Base-by-base conservation (phyloP, 2,113 vertebrate species). In the Ascaphus truei region DNA sequence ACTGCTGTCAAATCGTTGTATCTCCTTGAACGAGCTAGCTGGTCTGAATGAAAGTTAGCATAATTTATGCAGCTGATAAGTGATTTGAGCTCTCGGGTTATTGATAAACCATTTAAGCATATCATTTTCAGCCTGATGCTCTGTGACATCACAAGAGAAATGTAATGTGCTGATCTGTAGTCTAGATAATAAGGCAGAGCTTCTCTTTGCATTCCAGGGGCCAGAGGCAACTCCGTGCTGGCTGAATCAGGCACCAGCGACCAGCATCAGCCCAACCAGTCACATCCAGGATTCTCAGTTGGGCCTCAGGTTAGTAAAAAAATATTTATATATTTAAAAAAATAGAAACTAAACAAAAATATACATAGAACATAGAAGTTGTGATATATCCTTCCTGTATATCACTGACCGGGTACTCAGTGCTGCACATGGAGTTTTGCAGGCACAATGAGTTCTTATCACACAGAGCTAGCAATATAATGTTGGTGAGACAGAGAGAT, bases 251-350 rank as follows among this genome's bases (percentile, higher is more conserved):
- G 90, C 80, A 89, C 93, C 43, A 86, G 91, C 60, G 95, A 98
- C 65, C 94, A 93, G 75, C 92, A 92, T 77, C 93, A 92, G 23
- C 80, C 92, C 64, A 84, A 86, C 71, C 94, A 96, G 82, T 82
- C 92, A 37, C 96, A 97, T 71, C 90, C 92, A 13, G 74, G 90
- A 0, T 99, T 94, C 77, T 84, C 93, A 1, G 87, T 97, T 76
- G 97, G 94, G 73, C 93, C 93, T 76, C 97, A 99, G 95, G 97
- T 99, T 64, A 18, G 58, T 61, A 26, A 60, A 27, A n/a, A 41
- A 41, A 23, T 36, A 29, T 61, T 9, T 11, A 29, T 29, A 27
- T 61, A 7, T 41, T 58, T n/a, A 58, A 57, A 7, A 18, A 8
- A 7, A 43, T 7, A 27, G 13, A 25, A 3, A 15, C 22, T 12